Base-by-base conservation (phyloP, 2,113 vertebrate genomes). In the Lanius collurio region DNA sequence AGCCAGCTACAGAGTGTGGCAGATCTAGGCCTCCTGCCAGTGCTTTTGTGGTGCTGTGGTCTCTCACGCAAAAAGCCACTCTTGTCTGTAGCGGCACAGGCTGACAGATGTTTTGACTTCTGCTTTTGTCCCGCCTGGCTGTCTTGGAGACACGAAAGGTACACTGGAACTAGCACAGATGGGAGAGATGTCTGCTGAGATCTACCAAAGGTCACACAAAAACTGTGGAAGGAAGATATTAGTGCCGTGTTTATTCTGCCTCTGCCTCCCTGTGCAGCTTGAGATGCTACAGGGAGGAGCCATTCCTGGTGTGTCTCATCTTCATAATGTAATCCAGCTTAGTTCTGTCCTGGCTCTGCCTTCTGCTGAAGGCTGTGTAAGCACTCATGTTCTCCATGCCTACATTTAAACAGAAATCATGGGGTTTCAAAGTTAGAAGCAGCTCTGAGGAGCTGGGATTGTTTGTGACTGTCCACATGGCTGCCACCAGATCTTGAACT, bases 81-180 rank as follows among this genome's bases (percentile, higher is more conserved):
- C 63, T 55, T 37, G 83, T 47, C 79, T 81, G 68, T 53, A 64
- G 85, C 27, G 11, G 75, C 68, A 89, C 60, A 67, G 64, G 44
- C 88, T 93, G 92, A 56, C 85, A 95, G 94, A 87, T 96, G 94
- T 95, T 93, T 86, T 90, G 52, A 63, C 60, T 92, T 88, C 47
- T 60, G 88, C 79, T 88, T 90, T 83, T 90, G 76, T 90, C 39
- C 86, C 18, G 13, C 49, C n/a, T 83, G 26, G 30, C 79, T 94
- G 73, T 93, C 68, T 70, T 88, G 71, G 68, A 78, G 85, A 57
- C 60, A 83, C 47, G 59, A 83, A 67, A 93, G 64, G 46, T 47
- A 27, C 70, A 11, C 2, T 60, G 67, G 74, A 91, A 74, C 52
- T 47, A 77, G 56, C 2, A 1, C 82, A 91, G 93, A 77, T 56